A percentile compares a stretch with the other conserved stretches of the same genome.
phyloP scores from a whole-genome alignment of 2,113 vertebrate species.

The Prionailurus bengalensis region DNA sequence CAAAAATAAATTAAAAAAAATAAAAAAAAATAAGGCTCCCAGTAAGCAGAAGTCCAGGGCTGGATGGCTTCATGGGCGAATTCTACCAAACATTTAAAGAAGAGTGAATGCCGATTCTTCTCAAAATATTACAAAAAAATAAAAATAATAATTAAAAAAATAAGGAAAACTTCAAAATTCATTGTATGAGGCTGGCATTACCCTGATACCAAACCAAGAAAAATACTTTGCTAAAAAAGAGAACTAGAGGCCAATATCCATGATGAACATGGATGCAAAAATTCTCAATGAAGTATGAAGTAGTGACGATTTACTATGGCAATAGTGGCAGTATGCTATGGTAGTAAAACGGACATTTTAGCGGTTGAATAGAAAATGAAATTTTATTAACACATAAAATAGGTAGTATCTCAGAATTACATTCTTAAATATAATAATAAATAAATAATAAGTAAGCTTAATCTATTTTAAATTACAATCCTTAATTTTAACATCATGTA shows the following conservation, averaged over 20 bases:
- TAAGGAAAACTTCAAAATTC: background rate
- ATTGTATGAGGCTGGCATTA: background rate
- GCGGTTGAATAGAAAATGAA: slow-evolving; percentile 5
- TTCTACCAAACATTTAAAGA: background rate
- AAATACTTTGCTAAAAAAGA: background rate
- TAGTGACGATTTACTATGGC: background rate
- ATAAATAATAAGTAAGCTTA: background rate
- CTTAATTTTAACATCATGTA: background rate
- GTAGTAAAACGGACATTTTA: background rate
- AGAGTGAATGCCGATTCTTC: background rate
- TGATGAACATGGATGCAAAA: background rate
- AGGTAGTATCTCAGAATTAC: background rate
- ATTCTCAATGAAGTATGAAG: background rate
- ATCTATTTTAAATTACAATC: background rate
- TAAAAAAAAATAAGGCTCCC: background rate
- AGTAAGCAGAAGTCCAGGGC: background rate
- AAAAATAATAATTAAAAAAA: background rate
- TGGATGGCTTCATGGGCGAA: background rate
- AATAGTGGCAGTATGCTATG: background rate
- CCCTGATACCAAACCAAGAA: background rate
- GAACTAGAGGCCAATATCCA: background rate
- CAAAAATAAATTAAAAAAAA: too few species aligned
- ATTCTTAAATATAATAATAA: background rate
- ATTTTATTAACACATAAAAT: background rate
- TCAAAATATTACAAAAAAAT: background rate